Evolutionary conservation across 1,140 invertebrate genomes (phyloP).

Genomic region (Drosophila fuyamai): DNA sequence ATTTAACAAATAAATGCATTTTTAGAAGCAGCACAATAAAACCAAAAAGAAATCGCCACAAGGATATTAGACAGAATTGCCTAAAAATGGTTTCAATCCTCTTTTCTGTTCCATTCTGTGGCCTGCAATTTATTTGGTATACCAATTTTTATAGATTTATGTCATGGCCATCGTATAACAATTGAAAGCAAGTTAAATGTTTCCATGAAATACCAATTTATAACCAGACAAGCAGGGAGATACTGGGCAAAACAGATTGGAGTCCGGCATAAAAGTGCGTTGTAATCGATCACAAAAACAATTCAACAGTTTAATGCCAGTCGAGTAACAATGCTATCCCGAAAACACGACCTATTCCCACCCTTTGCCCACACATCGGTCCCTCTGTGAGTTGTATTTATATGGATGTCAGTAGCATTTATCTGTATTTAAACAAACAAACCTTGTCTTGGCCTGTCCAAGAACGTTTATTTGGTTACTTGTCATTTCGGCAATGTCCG

Average conservation of each 20-base stretch:
- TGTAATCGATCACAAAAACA: conserved; percentile 56
- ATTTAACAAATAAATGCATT: too few species aligned
- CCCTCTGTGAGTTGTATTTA: conserved; percentile 39
- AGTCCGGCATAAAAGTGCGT: conserved; percentile 66
- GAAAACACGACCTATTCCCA: conserved; percentile 3
- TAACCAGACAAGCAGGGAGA: conserved; percentile 43
- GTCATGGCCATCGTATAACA: conserved; percentile 52
- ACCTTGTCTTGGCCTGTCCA: conserved; percentile 55
- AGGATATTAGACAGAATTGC: conserved; percentile 26
- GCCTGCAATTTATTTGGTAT: conserved; percentile 39
- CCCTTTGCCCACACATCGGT: conserved; percentile 16
- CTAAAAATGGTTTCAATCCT: conserved; percentile 26
- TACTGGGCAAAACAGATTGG: conserved; percentile 35
- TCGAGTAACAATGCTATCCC: conserved; percentile 4
- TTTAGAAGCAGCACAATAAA: background rate
- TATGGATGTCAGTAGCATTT: conserved; percentile 72
- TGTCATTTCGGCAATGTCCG: conserved; percentile 70
- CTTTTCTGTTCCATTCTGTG: conserved; percentile 4
- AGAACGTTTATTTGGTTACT: conserved; percentile 76
- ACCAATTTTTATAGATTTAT: conserved; percentile 63
- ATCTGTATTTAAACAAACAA: conserved; percentile 79
- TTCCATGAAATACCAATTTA: conserved; percentile 64
- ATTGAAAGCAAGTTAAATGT: conserved; percentile 62
- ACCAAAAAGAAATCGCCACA: background rate
- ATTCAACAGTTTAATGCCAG: conserved; percentile 67